Evolutionary conservation across 2,113 vertebrate species (phyloP), one percentile per base, ranked within the genome.

Genomic region (Epinephelus cyanopodus): DNA sequence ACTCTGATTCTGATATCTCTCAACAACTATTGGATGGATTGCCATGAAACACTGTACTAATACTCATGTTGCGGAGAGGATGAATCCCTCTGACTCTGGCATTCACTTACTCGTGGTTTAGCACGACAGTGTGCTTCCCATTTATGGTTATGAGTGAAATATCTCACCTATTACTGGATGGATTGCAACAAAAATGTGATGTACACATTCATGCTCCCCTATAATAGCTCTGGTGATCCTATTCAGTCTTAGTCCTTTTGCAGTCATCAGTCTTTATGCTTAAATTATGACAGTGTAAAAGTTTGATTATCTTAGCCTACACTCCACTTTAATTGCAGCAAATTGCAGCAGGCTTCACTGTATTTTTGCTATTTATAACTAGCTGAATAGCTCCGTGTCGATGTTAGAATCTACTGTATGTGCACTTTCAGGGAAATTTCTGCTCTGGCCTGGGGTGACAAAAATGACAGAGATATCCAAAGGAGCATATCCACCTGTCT

Each of bases 401-500:
- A 47, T 48, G 45, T 70, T 4, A 25, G 33, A 52, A 21, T 29
- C 23, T 17, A 14, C 25, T 27, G n/a, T 1, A 23, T n/a, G 15
- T 13, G 42, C 68, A 60, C 27, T 39, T 25, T 50, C 45, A 29
- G 62, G 42, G 56, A 45, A 21, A 21, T 65, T 27, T 50, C 65
- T 39, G 62, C 27, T 68, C 23, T 60, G 77, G 62, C 50, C 27
- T 23, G 69, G 2, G 63, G 56, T 45, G 79, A 23, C 77, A 64
- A 0, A 63, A 4, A 37, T 42, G 74, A 69, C 52, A 69, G 6
- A 71, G 18, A 21, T 2, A 21, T 61, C 42, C 61, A 57, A 25
- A 45, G 69, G 14, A 25, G 23, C 71, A 61, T 62, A 61, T 86
- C 63, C 75, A 82, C 86, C 82, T 78, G 89, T 74, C 64, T 53